These are phyloP conservation scores for Neogale vison DNA, from an alignment of 2,113 vertebrate genomes.

Conservation along the genomic window DNA sequence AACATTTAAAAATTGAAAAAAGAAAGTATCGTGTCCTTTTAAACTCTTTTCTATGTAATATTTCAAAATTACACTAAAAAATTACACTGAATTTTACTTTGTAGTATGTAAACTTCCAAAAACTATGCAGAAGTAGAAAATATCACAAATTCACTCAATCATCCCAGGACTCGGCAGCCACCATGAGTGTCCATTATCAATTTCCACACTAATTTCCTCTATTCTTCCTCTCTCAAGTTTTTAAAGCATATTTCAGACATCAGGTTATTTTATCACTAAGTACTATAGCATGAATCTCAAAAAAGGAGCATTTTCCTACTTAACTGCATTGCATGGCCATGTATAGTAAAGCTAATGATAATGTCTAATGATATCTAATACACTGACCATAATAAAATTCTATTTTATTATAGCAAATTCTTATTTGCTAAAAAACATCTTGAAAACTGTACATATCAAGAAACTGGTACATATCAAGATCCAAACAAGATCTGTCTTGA, in stretches of 20 bases:
- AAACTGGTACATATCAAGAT: not conserved
- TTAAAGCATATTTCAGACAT: conserved; percentile 7
- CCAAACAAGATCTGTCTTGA: not conserved
- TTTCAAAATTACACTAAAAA: not conserved
- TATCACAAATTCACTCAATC: not conserved
- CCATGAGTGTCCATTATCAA: not conserved
- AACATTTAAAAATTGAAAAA: not conserved
- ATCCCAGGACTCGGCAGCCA: not conserved
- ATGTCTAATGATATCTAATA: not conserved
- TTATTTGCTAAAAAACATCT: not conserved
- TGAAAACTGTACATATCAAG: not conserved
- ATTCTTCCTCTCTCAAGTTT: not conserved
- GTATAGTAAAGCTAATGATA: not conserved
- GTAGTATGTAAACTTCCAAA: not conserved
- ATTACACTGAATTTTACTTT: not conserved
- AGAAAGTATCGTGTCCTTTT: not conserved
- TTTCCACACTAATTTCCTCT: not conserved
- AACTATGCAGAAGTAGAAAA: not conserved
- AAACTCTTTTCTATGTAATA: not conserved
- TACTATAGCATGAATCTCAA: not conserved
- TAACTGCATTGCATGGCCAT: not conserved
- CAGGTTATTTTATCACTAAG: not conserved
- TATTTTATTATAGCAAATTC: not conserved
- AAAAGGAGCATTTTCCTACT: not conserved
- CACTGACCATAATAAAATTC: not conserved